Conservation (phyloP, 1,140 invertebrate species). For the Chionoecetes opilio region DNA sequence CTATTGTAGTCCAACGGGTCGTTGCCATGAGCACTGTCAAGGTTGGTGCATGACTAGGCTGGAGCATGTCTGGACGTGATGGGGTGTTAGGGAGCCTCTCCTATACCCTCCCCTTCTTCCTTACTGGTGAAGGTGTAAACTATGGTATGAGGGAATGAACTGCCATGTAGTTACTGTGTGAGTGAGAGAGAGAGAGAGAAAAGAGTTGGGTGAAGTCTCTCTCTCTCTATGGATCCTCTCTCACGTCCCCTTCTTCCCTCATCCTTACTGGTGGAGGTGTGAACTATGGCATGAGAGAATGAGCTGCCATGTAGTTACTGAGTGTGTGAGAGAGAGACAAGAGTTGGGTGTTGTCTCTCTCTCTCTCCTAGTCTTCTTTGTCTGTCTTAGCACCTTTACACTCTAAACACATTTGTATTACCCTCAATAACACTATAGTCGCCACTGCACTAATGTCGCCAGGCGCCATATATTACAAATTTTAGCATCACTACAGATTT, state of each 20-base stretch:
- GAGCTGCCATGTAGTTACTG: not conserved
- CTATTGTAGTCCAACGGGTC: too few species aligned
- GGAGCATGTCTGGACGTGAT: not conserved
- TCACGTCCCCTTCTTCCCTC: not conserved
- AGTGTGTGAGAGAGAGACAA: not conserved
- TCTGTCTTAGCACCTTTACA: not conserved
- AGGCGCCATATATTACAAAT: too few species aligned
- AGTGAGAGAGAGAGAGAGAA: not conserved
- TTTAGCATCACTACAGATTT: too few species aligned
- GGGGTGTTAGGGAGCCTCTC: not conserved
- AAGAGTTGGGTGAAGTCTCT: not conserved
- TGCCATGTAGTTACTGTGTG: not conserved
- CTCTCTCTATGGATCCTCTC: not conserved
- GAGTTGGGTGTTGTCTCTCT: not conserved
- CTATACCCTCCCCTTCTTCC: not conserved
- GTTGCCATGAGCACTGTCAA: too few species aligned
- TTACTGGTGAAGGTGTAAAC: not conserved
- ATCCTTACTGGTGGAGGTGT: constrained; percentile 10
- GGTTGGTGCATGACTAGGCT: too few species aligned
- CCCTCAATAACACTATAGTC: too few species aligned
- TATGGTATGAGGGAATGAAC: not conserved
- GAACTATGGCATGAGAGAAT: not conserved
- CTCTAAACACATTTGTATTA: not conserved
- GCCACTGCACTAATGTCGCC: too few species aligned
- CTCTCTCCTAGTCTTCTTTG: not conserved